Percentiles rank a stretch among this genome's conserved stretches.
Conservation (phyloP, 2,113 vertebrate species). For the Fregata magnificens region DNA sequence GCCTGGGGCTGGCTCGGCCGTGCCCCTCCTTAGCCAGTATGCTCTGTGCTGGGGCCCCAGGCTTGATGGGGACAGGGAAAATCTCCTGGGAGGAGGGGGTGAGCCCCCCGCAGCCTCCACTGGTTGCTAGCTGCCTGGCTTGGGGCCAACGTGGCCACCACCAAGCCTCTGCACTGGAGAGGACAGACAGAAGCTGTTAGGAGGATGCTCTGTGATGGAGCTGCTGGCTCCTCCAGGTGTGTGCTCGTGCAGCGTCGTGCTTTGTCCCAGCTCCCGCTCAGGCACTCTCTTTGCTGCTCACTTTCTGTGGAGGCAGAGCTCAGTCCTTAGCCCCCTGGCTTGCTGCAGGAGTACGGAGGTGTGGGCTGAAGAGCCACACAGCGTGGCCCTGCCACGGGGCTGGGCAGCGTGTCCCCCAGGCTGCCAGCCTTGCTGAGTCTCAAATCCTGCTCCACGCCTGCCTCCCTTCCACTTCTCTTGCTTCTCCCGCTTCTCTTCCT, state of each 20-base stretch:
- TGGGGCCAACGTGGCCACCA: background rate
- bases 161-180: background rate
- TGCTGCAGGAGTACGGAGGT: background rate
- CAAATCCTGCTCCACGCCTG: background rate
- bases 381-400: accelerated
- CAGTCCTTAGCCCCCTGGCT: background rate
- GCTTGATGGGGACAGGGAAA: background rate
- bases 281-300: background rate
- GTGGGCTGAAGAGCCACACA: background rate
- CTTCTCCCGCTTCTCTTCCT: background rate
- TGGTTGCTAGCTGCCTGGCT: background rate
- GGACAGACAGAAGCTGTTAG: background rate
- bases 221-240: background rate
- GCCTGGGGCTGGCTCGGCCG: background rate
- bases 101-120: background rate
- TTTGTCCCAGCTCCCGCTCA: accelerated
- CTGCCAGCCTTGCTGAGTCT: background rate
- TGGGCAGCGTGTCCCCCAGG: background rate
- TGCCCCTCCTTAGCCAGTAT: background rate
- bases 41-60: too few relatives aligned
- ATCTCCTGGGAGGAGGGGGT: background rate
- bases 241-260: accelerated
- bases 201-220: background rate
- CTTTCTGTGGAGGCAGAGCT: background rate
- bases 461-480: background rate